Conservation (phyloP, 2,797 vertebrate genomes). For the Gambelia wislizenii region DNA sequence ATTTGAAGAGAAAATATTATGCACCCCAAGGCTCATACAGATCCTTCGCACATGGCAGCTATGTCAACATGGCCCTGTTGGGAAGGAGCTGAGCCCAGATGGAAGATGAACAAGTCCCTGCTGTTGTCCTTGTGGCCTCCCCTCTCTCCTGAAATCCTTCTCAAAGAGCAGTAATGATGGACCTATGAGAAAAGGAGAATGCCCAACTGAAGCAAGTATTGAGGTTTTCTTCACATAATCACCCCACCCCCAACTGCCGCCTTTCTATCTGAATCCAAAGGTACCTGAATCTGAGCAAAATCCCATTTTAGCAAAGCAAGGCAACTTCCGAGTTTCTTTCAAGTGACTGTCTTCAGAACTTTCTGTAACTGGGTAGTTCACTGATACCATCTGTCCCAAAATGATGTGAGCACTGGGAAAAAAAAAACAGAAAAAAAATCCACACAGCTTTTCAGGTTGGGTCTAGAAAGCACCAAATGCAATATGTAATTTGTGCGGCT, state of each 20-base stretch:
- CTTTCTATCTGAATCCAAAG: not conserved
- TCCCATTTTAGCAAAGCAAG: constrained; percentile 42
- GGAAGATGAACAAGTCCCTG: not conserved
- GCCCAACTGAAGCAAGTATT: not conserved
- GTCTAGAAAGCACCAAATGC: constrained; percentile 11
- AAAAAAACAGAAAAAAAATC: constrained; percentile 4
- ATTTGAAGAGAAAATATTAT: not conserved
- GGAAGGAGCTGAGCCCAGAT: no score
- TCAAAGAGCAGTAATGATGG: not conserved
- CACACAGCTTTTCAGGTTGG: accelerated
- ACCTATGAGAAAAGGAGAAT: not conserved
- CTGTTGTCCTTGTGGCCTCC: not conserved
- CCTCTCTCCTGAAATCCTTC: not conserved
- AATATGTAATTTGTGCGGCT: constrained; percentile 38
- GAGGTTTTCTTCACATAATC: not conserved
- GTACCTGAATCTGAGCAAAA: constrained; percentile 20
- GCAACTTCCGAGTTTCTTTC: constrained; percentile 25
- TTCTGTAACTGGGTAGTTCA: constrained; percentile 19
- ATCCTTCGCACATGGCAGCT: no score
- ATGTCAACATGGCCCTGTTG: no score
- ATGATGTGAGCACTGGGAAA: not conserved
- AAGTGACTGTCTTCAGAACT: constrained; percentile 19
- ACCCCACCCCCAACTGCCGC: not conserved
- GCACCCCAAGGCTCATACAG: no score
- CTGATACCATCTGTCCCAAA: not conserved